Percentiles rank a stretch among this genome's conserved stretches.
Evolutionary conservation across 2,888 invertebrate species (phyloP).

Genomic region (Tetropium fuscum): DNA sequence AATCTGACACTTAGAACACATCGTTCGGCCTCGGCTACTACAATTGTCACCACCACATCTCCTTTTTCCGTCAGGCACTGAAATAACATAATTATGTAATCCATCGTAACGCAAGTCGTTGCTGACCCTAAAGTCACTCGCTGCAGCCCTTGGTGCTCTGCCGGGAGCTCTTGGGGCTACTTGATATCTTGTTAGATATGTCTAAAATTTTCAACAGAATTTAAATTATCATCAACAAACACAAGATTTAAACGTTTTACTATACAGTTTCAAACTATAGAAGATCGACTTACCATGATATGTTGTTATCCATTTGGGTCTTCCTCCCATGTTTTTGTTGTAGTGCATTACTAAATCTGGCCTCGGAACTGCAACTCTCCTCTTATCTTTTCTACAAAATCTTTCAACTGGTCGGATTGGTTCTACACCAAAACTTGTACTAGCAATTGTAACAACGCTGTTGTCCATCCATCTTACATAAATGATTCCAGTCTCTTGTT

Average conservation of each 20-base stretch:
- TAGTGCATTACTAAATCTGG: too few relatives aligned
- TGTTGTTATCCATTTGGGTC: too few relatives aligned
- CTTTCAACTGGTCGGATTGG: not conserved
- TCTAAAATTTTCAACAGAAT: too few relatives aligned
- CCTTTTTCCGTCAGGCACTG: conserved; percentile 2
- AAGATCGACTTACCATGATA: too few relatives aligned
- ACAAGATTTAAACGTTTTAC: too few relatives aligned
- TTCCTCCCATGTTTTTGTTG: too few relatives aligned
- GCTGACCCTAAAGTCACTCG: conserved; percentile 12
- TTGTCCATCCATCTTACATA: too few relatives aligned
- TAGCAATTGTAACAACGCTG: not conserved
- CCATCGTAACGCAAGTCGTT: conserved; percentile 12
- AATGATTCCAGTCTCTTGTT: not conserved
- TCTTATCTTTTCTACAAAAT: not conserved
- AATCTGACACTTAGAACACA: not conserved
- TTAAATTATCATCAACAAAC: too few relatives aligned
- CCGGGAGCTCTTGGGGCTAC: too few relatives aligned
- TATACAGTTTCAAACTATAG: too few relatives aligned
- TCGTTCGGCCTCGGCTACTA: not conserved
- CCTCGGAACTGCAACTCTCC: too few relatives aligned
- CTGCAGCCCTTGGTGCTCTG: conserved; percentile 10
- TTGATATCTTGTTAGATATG: not conserved
- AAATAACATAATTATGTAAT: conserved; percentile 10
- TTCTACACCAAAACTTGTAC: not conserved
- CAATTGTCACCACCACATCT: not conserved